Evolutionary conservation across 1,140 invertebrate species (phyloP), one percentile per base, ranked within the genome.

Genomic region (Penaeus indicus): DNA sequence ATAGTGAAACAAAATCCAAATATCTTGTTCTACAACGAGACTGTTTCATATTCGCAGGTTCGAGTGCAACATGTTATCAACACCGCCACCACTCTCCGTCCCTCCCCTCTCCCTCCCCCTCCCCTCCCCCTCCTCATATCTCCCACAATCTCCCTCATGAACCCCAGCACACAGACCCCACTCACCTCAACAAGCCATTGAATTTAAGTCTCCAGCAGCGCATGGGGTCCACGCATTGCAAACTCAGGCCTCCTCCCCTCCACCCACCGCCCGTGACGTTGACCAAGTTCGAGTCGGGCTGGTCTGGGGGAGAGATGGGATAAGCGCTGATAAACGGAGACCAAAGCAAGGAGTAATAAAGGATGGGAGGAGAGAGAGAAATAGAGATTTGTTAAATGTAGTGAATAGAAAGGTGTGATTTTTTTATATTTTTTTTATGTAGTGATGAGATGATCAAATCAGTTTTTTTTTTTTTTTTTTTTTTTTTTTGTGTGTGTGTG

Each of bases 121-220:
- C 2, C 38, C 38, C 38, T 10, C 38, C 8, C 38, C 38, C 32
- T 32, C 32, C 32, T 32, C 32, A 32, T 32, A 32, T 32, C 32
- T 32, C 38, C 38, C 38, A 7, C 38, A 42, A 42, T 42, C 38
- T 42, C 38, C 38, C 4, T 42, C 38, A 72, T 0, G 13, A 4
- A 18, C 32, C 69, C 38, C 38, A 25, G 19, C 38, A 63, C 32
- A 21, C 18, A 19, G 19, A 69, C 81, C 38, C 90, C 18, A 77
- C 83, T 47, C 90, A 93, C 89, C 92, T 94, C 11, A 95, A 91
- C 5, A 94, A 90, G 4, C 95, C 95, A 91, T 95, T 95, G 91
- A 93, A 96, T 64, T 94, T 91, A 27, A 96, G 93, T 90, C 95
- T 94, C 92, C 94, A 94, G 77, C 93, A 92, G 86, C 92, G 89